These are phyloP conservation scores for Meiosimyza decipiens DNA, from an alignment of 2,888 invertebrate species.

Conservation along the genomic window DNA sequence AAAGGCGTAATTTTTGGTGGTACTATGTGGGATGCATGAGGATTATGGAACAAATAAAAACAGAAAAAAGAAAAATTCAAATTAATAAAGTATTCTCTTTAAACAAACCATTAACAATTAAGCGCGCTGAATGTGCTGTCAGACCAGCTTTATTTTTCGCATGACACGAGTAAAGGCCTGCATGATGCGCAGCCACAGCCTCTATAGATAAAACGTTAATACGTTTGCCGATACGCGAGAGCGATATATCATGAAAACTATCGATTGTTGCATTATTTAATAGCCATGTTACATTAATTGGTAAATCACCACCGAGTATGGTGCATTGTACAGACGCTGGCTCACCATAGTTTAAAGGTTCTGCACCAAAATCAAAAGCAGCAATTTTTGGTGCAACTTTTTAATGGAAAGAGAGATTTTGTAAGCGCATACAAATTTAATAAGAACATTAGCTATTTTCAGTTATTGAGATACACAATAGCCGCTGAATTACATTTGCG, in stretches of 20 bases:
- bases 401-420: not conserved
- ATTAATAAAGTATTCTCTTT: constrained; percentile 9
- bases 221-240: constrained; percentile 73
- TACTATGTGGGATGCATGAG: constrained; percentile 45
- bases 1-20: constrained; percentile 75
- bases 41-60: constrained; percentile 25
- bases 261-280: constrained; percentile 66
- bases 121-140: constrained; percentile 70
- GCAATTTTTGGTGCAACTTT: constrained; percentile 70
- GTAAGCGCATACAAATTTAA: not conserved
- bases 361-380: constrained; percentile 72
- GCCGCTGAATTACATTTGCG: no score
- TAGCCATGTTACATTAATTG: constrained; percentile 74
- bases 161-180: constrained; percentile 78
- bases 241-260: constrained; percentile 67
- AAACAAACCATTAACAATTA: constrained; percentile 70
- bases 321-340: constrained; percentile 72
- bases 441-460: no score
- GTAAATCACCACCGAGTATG: constrained; percentile 74
- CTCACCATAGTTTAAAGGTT: constrained; percentile 72
- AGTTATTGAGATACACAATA: no score
- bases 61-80: constrained; percentile 30
- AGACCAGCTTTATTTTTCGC: constrained; percentile 74
- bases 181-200: constrained; percentile 70
- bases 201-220: constrained; percentile 73